Percentiles rank a stretch among this genome's conserved stretches.
Conservation (phyloP, 2,113 vertebrate genomes). For the Spea bombifrons region DNA sequence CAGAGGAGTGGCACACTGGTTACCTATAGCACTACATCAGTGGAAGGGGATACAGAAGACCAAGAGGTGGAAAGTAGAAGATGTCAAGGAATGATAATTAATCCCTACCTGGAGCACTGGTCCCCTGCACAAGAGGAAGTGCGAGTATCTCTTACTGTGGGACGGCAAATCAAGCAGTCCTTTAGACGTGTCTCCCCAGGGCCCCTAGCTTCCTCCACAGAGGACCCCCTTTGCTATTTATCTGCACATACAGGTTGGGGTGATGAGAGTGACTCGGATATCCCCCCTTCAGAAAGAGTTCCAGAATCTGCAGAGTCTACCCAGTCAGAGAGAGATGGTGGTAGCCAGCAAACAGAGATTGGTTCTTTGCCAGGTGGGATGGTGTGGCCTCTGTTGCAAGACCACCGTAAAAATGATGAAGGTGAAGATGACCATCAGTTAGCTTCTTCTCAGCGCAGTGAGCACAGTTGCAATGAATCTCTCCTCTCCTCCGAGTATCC, state of each 20-base stretch:
- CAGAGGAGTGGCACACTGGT: slow-evolving; percentile 46
- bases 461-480: slow-evolving; percentile 45
- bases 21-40: slow-evolving; percentile 44
- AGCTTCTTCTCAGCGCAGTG: slow-evolving; percentile 44
- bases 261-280: slow-evolving; percentile 45
- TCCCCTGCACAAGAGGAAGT: slow-evolving; percentile 45
- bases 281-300: slow-evolving; percentile 41
- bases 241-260: slow-evolving; percentile 47
- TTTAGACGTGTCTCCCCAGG: slow-evolving; percentile 43
- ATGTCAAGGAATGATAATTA: slow-evolving; percentile 45
- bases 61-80: slow-evolving; percentile 41
- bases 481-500: slow-evolving; percentile 41
- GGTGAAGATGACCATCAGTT: slow-evolving; percentile 39
- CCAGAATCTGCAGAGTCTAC: slow-evolving; percentile 43
- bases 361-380: slow-evolving; percentile 37
- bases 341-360: slow-evolving; percentile 43
- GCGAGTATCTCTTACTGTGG: slow-evolving; percentile 38
- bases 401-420: slow-evolving; percentile 39
- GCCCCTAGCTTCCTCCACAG: slow-evolving; percentile 42
- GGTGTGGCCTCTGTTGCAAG: slow-evolving; percentile 41
- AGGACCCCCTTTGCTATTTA: slow-evolving; percentile 42
- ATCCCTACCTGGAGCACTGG: slow-evolving; percentile 44
- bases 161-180: slow-evolving; percentile 42
- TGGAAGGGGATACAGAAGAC: slow-evolving; percentile 43
- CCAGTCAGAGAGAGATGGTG: slow-evolving; percentile 43